Percentiles rank a stretch among this genome's conserved stretches.
phyloP scores from a whole-genome alignment of 2,797 vertebrate species.

The Amphiprion clarkii region DNA sequence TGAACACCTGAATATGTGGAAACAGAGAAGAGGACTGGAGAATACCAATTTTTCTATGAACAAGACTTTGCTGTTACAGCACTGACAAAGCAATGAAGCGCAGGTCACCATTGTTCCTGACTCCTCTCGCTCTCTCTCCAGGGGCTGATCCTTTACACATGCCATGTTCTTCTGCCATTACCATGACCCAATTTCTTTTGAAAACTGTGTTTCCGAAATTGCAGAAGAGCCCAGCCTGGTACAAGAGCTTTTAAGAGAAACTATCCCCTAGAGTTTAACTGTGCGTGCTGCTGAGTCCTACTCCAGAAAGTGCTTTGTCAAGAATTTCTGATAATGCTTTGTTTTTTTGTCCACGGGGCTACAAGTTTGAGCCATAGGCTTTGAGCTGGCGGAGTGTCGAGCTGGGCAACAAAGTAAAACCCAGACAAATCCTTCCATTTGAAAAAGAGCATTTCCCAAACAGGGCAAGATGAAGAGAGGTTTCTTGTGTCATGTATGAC shows the following conservation, averaged over 20 bases:
- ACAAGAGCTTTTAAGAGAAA: constrained; percentile 80
- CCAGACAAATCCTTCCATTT: constrained; percentile 29
- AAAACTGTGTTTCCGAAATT: constrained; percentile 76
- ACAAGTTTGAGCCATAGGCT: constrained; percentile 53
- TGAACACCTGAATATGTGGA: constrained; percentile 37
- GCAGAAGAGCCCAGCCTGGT: constrained; percentile 62
- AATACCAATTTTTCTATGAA: constrained; percentile 31
- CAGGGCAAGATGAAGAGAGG: constrained; percentile 15
- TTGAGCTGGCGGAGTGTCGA: constrained; percentile 44
- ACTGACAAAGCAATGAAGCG: constrained; percentile 67
- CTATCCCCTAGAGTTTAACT: constrained; percentile 80
- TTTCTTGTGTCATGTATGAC: constrained; percentile 11
- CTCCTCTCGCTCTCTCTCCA: constrained; percentile 67
- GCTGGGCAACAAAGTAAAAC: constrained; percentile 45
- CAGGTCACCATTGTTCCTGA: constrained; percentile 67
- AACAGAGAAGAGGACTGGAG: constrained; percentile 8
- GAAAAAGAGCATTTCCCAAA: constrained; percentile 36
- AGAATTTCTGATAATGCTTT: constrained; percentile 72
- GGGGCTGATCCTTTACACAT: constrained; percentile 75
- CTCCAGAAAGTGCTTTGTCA: constrained; percentile 81
- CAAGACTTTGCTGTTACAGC: constrained; percentile 69
- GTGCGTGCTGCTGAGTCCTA: constrained; percentile 73
- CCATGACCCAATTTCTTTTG: constrained; percentile 81
- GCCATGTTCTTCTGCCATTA: constrained; percentile 75
- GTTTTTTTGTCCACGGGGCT: constrained; percentile 62